Percentiles rank a stretch among this genome's conserved stretches.
Evolutionary conservation across 2,888 invertebrate genomes (phyloP).

Genomic region (Arrhopalites spinosus): DNA sequence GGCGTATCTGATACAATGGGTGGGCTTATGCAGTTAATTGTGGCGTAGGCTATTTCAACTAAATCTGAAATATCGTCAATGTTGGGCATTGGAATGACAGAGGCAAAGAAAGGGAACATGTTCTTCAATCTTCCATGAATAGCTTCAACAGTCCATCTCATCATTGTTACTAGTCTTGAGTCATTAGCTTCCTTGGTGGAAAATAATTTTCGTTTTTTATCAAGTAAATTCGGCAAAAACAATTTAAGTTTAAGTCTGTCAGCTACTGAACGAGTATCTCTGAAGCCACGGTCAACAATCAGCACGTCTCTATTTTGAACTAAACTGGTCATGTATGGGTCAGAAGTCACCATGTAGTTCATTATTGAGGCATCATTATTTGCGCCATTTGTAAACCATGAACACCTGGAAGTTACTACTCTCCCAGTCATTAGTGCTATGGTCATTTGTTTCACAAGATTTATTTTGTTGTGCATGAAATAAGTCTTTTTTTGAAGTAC

Average conservation of each 20-base stretch:
- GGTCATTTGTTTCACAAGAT: conserved; percentile 35
- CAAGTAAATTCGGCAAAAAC: conserved; percentile 20
- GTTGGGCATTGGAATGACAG: conserved; percentile 4
- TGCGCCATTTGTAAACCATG: conserved; percentile 23
- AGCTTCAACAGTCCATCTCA: conserved; percentile 36
- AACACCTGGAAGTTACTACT: conserved; percentile 21
- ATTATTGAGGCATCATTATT: conserved; percentile 39
- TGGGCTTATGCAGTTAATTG: not conserved
- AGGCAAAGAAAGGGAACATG: conserved; percentile 29
- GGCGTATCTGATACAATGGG: not conserved
- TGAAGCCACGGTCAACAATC: conserved; percentile 38
- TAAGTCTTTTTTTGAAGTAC: conserved; percentile 14
- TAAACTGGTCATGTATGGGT: not conserved
- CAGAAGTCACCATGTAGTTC: conserved; percentile 19
- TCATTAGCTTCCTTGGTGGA: not conserved
- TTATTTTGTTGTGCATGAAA: conserved; percentile 20
- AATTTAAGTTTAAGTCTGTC: not conserved
- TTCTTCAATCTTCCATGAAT: conserved; percentile 38
- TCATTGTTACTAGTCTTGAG: conserved; percentile 7
- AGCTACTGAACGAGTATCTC: not conserved
- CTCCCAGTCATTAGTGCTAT: conserved; percentile 11
- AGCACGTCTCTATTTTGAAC: conserved; percentile 1
- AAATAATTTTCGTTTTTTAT: not conserved
- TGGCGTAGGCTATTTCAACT: not conserved
- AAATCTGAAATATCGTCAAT: not conserved